Evolutionary conservation across 35 echinoderm and acorn worm species (phyloP).

Genomic region (Strongylocentrotus purpuratus): DNA sequence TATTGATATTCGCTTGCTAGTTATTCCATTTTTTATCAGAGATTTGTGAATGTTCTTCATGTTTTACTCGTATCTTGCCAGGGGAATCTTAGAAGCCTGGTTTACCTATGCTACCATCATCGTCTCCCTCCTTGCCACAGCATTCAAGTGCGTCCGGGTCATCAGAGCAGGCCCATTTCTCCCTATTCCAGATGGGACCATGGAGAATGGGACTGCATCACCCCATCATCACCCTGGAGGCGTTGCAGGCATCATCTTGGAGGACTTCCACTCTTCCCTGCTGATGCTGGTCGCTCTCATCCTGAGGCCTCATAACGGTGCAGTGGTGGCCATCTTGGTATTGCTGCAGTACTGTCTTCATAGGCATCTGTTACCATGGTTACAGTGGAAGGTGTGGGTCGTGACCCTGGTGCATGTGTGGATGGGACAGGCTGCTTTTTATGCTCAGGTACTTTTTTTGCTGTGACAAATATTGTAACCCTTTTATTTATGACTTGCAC

Average conservation of each 20-base stretch:
- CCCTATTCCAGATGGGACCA: not conserved
- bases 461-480: too few relatives aligned
- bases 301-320: constrained; percentile 87
- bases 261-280: constrained; percentile 58
- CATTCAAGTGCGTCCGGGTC: not conserved
- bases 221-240: not conserved
- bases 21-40: not conserved
- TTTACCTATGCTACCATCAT: constrained; percentile 67
- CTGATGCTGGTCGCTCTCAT: constrained; percentile 71
- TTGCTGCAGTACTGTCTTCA: constrained; percentile 76
- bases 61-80: constrained; percentile 48
- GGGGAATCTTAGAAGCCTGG: constrained; percentile 87
- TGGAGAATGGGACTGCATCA: not conserved
- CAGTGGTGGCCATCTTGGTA: constrained; percentile 80
- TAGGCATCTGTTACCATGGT: constrained; percentile 71
- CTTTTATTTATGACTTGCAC: too few relatives aligned
- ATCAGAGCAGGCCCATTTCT: not conserved
- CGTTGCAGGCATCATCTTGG: not conserved
- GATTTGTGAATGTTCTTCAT: not conserved
- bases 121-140: constrained; percentile 13
- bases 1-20: too few relatives aligned
- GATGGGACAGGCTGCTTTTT: constrained; percentile 93
- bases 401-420: constrained; percentile 84
- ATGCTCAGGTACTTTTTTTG: constrained; percentile 72
- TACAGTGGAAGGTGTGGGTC: constrained; percentile 82